phyloP scores from a whole-genome alignment of 2,888 invertebrate species.

The Adelphocoris suturalis region DNA sequence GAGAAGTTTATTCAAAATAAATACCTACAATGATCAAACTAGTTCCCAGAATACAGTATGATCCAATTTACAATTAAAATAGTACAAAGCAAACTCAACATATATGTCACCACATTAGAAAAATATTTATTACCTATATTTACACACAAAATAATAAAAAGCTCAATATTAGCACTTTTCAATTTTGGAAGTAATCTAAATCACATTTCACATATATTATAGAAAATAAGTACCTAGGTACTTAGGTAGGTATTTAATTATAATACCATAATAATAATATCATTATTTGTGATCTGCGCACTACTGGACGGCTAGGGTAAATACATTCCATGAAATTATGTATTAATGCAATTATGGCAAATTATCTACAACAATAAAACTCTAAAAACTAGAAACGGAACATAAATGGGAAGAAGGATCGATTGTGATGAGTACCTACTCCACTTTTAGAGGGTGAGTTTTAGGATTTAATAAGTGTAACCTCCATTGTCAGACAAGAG shows the following conservation, averaged over 20 bases:
- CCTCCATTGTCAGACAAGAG: too few relatives aligned
- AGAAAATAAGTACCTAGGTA: background rate
- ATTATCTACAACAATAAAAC: too few relatives aligned
- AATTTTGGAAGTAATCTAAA: background rate
- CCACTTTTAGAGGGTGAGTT: too few relatives aligned
- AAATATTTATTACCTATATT: background rate
- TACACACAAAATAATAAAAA: background rate
- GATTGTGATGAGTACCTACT: too few relatives aligned
- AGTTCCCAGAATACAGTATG: background rate
- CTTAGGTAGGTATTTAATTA: background rate
- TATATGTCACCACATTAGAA: slow-evolving; percentile 19
- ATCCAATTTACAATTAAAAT: slow-evolving; percentile 7
- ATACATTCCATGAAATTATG: slow-evolving; percentile 1
- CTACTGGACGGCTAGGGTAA: slow-evolving; percentile 27
- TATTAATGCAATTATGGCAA: background rate
- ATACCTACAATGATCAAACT: slow-evolving; percentile 1
- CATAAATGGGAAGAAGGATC: too few relatives aligned
- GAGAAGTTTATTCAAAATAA: slow-evolving; percentile 18
- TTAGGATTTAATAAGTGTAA: too few relatives aligned
- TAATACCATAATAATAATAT: background rate
- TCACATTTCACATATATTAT: slow-evolving; percentile 28
- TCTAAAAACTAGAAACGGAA: too few relatives aligned
- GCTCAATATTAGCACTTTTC: background rate
- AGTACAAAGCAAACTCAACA: background rate
- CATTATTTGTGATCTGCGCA: background rate